phyloP scores from a whole-genome alignment of 2,797 vertebrate genomes.

The Perodicticus potto region DNA sequence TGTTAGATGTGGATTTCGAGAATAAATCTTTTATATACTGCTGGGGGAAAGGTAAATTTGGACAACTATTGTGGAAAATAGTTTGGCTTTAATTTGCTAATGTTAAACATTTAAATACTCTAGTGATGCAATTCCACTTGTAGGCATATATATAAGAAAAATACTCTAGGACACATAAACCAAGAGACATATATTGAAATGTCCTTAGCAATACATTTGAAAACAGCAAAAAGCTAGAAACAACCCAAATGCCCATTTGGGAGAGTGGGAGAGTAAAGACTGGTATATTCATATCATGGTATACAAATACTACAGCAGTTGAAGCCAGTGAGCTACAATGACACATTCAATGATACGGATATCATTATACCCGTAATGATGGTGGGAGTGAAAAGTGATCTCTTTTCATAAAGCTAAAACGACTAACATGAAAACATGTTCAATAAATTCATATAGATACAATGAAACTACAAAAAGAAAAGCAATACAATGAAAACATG shows the following conservation, averaged over 20 bases:
- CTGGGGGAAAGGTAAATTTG: not conserved
- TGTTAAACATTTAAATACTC: not conserved
- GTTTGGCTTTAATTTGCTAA: conserved; percentile 9
- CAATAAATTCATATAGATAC: not conserved
- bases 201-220: not conserved
- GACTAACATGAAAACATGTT: conserved; percentile 33
- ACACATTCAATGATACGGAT: not conserved
- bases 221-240: conserved; percentile 23
- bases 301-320: not conserved
- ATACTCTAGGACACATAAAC: not conserved
- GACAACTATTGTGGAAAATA: conserved; percentile 17
- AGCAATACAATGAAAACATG: not conserved
- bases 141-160: not conserved
- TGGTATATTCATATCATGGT: not conserved
- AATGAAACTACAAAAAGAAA: not conserved
- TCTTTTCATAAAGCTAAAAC: conserved; percentile 30
- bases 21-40: conserved; percentile 6
- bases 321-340: not conserved
- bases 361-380: not conserved
- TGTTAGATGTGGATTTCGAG: not conserved
- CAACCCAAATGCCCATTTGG: not conserved
- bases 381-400: not conserved
- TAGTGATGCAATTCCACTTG: conserved; percentile 19
- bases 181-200: not conserved
- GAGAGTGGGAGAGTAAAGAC: not conserved